Base-by-base conservation (phyloP, 2,113 vertebrate species). In the Hiodon alosoides region DNA sequence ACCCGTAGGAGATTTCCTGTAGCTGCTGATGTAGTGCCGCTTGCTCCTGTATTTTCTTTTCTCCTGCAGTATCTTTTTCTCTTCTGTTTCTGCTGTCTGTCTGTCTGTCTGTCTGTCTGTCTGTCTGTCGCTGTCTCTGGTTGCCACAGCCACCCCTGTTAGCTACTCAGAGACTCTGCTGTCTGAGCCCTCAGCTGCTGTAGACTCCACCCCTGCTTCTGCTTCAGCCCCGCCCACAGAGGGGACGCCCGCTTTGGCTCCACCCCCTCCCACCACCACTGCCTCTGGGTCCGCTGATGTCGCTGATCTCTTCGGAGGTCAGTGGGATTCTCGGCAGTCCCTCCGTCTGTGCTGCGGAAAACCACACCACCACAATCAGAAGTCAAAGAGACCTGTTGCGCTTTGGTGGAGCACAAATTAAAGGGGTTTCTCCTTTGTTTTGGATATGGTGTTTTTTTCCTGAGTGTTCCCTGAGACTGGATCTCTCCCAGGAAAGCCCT, bases 281-380 rank as follows among this genome's bases (percentile, higher is more conserved):
- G 87, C 92, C 86, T 81, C 87, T 72, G 86, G 92, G 86, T 81
- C 94, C 81, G 91, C 93, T 86, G 96, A 96, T 79, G 89, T 95
- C 90, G 31, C 31, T 31, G 95, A 98, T 93, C 95, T 99, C 86
- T 95, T 99, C 83, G 97, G 97, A 99, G 97, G 97, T 99, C 94
- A 96, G 97, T 99, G 81, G 78, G 80, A 79, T 85, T 87, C 84
- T 81, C 79, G 3, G 7, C 81, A 85, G 31, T 31, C 31, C 31
- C 31, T 31, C 31, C 31, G 31, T 31, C 31, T 31, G 31, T 31
- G 31, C 31, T 31, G 31, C 31, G 31, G 31, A 31, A 31, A 31
- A 31, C 31, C 31, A 31, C 31, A 31, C 31, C 31, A 31, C 31
- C 31, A 31, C 31, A 31, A 31, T 31, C 31, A 31, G 31, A 31